A percentile compares a stretch with the other conserved stretches of the same genome.
phyloP scores from a whole-genome alignment of 2,888 invertebrate species.

The Arrhopalites spinosus region DNA sequence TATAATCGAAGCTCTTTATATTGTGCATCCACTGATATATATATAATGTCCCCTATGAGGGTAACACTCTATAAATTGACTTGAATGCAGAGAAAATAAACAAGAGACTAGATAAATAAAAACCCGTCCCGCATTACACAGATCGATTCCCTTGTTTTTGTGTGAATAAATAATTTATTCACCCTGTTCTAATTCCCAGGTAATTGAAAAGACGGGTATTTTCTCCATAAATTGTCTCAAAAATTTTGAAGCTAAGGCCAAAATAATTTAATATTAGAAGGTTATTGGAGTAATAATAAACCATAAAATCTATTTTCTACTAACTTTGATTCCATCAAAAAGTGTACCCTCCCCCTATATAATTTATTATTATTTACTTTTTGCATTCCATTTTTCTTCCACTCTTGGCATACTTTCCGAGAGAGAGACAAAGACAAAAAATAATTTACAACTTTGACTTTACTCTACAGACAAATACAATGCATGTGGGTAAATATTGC shows the following conservation, averaged over 20 bases:
- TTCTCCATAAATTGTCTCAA: background rate
- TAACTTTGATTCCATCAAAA: too few relatives aligned
- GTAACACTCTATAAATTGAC: background rate
- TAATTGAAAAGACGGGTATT: background rate
- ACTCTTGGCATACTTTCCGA: too few relatives aligned
- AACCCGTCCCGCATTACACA: background rate
- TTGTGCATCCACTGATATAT: background rate
- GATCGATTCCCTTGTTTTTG: slow-evolving; percentile 24
- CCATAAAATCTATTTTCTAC: too few relatives aligned
- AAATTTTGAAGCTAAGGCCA: slow-evolving; percentile 13
- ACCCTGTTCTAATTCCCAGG: slow-evolving; percentile 23
- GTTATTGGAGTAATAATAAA: slow-evolving; percentile 31
- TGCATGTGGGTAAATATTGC: too few relatives aligned
- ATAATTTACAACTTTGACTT: too few relatives aligned
- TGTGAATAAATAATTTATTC: slow-evolving; percentile 24
- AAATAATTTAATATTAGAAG: slow-evolving; percentile 18
- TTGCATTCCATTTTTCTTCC: too few relatives aligned
- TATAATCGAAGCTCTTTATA: too few relatives aligned
- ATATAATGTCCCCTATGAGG: background rate
- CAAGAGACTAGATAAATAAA: too few relatives aligned
- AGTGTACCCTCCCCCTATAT: too few relatives aligned
- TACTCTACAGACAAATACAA: too few relatives aligned
- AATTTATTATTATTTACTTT: too few relatives aligned
- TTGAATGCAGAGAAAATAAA: background rate
- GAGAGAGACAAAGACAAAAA: too few relatives aligned